Percentiles rank a stretch among this genome's conserved stretches.
These are phyloP conservation scores for Orthonevra nobilis DNA, from an alignment of 2,888 invertebrate genomes.

Conservation along the genomic window DNA sequence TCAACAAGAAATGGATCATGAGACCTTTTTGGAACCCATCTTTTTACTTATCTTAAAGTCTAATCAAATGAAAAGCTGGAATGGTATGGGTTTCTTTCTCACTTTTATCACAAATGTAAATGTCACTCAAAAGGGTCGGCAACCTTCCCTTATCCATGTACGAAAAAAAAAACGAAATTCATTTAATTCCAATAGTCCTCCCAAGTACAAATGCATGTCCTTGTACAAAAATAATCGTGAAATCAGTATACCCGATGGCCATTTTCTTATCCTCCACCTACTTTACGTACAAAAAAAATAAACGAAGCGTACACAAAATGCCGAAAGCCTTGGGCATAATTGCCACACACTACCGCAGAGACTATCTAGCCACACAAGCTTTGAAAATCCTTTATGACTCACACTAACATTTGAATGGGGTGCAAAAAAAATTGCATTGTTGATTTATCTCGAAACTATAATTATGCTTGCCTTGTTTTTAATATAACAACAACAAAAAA, in stretches of 20 bases:
- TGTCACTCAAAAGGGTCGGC: too few species aligned
- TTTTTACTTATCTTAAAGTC: too few species aligned
- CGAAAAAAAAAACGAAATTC: too few species aligned
- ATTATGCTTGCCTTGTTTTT: background rate
- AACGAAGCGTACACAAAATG: constrained; percentile 11
- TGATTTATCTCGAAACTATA: constrained; percentile 25
- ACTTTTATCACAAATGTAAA: too few species aligned
- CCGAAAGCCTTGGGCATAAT: constrained; percentile 59
- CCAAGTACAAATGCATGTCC: constrained; percentile 48
- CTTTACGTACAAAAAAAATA: constrained; percentile 2
- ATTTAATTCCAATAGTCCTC: constrained; percentile 45
- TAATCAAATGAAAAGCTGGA: too few species aligned
- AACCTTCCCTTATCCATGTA: too few species aligned
- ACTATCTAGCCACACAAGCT: constrained; percentile 47
- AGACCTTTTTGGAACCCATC: too few species aligned
- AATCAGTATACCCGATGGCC: constrained; percentile 60
- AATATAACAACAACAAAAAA: background rate
- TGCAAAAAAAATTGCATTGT: constrained; percentile 9
- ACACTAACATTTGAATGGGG: too few species aligned
- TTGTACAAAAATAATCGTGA: constrained; percentile 48
- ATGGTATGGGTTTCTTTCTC: too few species aligned
- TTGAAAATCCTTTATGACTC: constrained; percentile 44
- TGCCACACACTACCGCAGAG: constrained; percentile 49
- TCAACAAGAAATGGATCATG: too few species aligned
- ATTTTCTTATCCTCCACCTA: constrained; percentile 48